Evolutionary conservation across 2,888 invertebrate genomes (phyloP).

Genomic region (Callyntrura guangdongensis): DNA sequence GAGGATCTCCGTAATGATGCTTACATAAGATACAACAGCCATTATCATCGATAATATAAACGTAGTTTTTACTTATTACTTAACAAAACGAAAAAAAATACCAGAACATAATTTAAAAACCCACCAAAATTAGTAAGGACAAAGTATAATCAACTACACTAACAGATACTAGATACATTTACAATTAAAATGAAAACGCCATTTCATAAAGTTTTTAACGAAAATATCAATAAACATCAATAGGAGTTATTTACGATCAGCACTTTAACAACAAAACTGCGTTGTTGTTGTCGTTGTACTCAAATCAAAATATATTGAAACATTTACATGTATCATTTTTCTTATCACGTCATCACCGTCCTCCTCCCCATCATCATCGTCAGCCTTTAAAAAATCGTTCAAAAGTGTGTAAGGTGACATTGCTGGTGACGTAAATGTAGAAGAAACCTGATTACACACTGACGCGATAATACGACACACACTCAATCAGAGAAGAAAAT

Average conservation of each 20-base stretch:
- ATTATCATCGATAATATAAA: conserved; percentile 29
- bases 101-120: conserved; percentile 2
- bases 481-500: background rate
- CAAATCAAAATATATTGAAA: conserved; percentile 2
- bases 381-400: conserved; percentile 20
- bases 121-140: background rate
- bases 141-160: no score
- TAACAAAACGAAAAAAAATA: conserved; percentile 66
- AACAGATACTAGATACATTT: background rate
- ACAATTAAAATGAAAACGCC: background rate
- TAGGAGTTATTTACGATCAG: background rate
- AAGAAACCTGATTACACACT: conserved; percentile 71
- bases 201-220: background rate
- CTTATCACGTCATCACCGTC: conserved; percentile 47
- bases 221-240: background rate
- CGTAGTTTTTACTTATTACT: conserved; percentile 56
- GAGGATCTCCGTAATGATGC: conserved; percentile 60
- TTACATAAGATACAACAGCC: conserved; percentile 23
- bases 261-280: conserved; percentile 17
- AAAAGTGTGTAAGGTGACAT: conserved; percentile 58
- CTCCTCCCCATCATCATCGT: background rate
- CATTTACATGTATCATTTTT: conserved; percentile 29
- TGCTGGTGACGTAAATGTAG: conserved; percentile 66
- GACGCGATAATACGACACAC: conserved; percentile 59
- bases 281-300: conserved; percentile 2